Evolutionary conservation across 1,140 invertebrate genomes (phyloP), one percentile per base, ranked within the genome.

Genomic region (Latrodectus geometricus): DNA sequence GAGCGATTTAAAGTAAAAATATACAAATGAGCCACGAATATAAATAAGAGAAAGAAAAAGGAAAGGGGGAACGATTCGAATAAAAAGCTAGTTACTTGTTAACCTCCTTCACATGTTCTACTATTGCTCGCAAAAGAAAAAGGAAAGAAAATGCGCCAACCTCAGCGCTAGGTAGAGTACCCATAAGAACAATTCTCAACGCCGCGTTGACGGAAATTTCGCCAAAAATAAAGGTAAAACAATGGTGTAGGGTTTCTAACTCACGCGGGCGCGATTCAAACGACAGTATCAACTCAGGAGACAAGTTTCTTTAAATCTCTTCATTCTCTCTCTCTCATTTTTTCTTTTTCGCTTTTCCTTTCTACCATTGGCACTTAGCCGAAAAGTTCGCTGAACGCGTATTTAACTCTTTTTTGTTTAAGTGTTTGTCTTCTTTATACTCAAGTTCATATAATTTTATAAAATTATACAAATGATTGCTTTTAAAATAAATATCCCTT

Each of bases 301-400:
- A 70, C 20, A 7, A 48, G 69, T 21, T 50, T 76, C 17, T 48
- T n/a, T 8, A n/a, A 9, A 8, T 50, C 48, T 52, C 52, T 74
- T 74, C 9, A 4, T 76, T 76, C 54, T 76, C 12, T n/a, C 17
- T 17, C 12, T 50, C 9, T 12, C 8, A 1, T 2, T 23, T 56
- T 76, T 76, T 75, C 54, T 56, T 54, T 75, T 75, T 23, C 21
- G 17, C n/a, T 21, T 14, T 76, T 56, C 56, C 52, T 76, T 9
- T 70, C 52, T 9, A 21, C 9, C 52, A 56, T 23, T 84, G 82
- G 82, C 73, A 68, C 1, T 14, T 12, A 35, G 82, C 82, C 82
- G 61, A 84, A 84, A 76, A 76, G 82, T 84, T 84, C 82, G 82
- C 82, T 84, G 82, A 84, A 84, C 82, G 82, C 35, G 48, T 49